phyloP scores from a whole-genome alignment of 2,888 invertebrate species.

The Idaea aversata region DNA sequence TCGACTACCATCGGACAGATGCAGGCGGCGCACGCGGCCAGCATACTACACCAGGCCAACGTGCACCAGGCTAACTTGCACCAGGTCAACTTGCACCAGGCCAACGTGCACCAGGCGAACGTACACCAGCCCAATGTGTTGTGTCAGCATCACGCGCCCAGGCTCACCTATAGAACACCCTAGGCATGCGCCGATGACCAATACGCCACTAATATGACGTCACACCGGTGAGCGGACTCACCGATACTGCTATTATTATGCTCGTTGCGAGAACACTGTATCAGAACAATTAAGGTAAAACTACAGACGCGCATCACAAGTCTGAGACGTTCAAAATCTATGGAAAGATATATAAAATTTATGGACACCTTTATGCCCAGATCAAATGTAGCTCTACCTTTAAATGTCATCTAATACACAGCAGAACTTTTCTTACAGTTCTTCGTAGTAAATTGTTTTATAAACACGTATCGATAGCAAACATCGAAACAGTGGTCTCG shows the following conservation, averaged over 20 bases:
- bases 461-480: background rate
- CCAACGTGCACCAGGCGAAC: conserved; percentile 6
- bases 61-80: conserved; percentile 23
- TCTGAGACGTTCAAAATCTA: too few relatives aligned
- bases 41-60: conserved; percentile 29
- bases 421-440: background rate
- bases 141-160: conserved; percentile 24
- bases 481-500: background rate
- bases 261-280: background rate
- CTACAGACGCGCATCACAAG: too few relatives aligned
- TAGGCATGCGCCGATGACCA: conserved; percentile 38
- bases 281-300: too few relatives aligned
- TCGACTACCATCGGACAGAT: conserved; percentile 32
- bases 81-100: conserved; percentile 2
- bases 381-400: background rate
- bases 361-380: too few relatives aligned
- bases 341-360: too few relatives aligned
- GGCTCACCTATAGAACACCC: conserved; percentile 41
- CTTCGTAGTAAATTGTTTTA: background rate
- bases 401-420: background rate
- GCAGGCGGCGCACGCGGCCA: conserved; percentile 41
- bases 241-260: background rate
- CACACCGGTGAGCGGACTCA: background rate
- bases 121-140: conserved; percentile 9
- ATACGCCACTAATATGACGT: conserved; percentile 11